Conservation (phyloP, 2,797 vertebrate species). For the Crax fasciolata region DNA sequence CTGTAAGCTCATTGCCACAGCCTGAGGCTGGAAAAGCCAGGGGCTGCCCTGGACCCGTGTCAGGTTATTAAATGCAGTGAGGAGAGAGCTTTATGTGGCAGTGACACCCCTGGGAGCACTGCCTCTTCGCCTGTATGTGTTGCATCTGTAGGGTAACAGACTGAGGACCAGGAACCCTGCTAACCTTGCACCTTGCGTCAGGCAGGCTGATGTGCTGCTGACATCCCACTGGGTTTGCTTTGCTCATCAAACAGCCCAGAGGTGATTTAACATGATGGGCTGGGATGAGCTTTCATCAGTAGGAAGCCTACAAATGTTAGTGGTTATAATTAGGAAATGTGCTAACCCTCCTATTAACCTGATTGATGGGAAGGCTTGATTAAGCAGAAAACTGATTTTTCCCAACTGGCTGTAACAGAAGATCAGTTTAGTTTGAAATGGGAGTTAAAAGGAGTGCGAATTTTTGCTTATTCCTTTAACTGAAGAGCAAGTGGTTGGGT, state of each 20-base stretch:
- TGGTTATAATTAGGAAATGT: conserved; percentile 65
- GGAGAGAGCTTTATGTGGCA: neutral
- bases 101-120: neutral
- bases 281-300: conserved; percentile 34
- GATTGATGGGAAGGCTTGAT: conserved; percentile 56
- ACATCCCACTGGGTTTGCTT: neutral
- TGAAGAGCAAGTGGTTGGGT: neutral
- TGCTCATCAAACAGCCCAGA: neutral
- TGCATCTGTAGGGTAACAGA: neutral
- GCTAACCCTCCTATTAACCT: conserved; percentile 55
- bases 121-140: accelerated
- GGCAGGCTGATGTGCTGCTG: neutral
- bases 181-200: neutral
- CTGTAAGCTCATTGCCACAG: neutral
- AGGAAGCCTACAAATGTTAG: conserved; percentile 61
- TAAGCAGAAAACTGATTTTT: conserved; percentile 43
- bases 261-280: conserved; percentile 37
- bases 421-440: conserved; percentile 14
- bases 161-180: neutral
- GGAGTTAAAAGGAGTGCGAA: neutral
- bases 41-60: conserved; percentile 38
- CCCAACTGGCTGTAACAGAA: conserved; percentile 8
- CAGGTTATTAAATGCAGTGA: conserved; percentile 27
- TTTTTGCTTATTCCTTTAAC: neutral
- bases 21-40: conserved; percentile 16